Conservation (phyloP, 2,888 invertebrate genomes). For the Smittia sp. region DNA sequence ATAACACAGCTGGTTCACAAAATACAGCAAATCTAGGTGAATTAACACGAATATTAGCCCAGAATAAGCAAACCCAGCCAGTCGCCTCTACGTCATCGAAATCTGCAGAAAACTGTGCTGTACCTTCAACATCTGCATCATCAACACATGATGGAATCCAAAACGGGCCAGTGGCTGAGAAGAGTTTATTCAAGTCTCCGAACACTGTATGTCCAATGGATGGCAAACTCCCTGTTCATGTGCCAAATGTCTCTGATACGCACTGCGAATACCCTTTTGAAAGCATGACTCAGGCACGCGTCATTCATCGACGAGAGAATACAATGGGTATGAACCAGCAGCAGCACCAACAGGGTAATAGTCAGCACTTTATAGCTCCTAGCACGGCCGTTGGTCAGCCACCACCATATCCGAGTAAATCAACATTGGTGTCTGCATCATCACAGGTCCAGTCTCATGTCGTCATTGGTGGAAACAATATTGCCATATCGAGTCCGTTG, state of each 20-base stretch:
- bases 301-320: slow-evolving; percentile 73
- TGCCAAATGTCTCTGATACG: slow-evolving; percentile 59
- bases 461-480: slow-evolving; percentile 54
- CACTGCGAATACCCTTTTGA: slow-evolving; percentile 76
- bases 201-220: slow-evolving; percentile 86
- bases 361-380: slow-evolving; percentile 38
- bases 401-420: slow-evolving; percentile 50
- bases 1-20: slow-evolving; percentile 46
- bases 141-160: neutral
- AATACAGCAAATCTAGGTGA: slow-evolving; percentile 47
- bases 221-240: slow-evolving; percentile 59
- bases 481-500: slow-evolving; percentile 82
- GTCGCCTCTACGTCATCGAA: slow-evolving; percentile 44
- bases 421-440: slow-evolving; percentile 30
- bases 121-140: slow-evolving; percentile 42
- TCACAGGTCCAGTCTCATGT: slow-evolving; percentile 45
- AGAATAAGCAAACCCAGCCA: slow-evolving; percentile 43
- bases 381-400: slow-evolving; percentile 47
- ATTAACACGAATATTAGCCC: slow-evolving; percentile 46
- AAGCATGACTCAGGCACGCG: slow-evolving; percentile 87
- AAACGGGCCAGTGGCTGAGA: neutral
- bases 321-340: slow-evolving; percentile 53
- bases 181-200: slow-evolving; percentile 65
- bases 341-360: slow-evolving; percentile 44
- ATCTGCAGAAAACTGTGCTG: slow-evolving; percentile 44